A percentile compares a stretch with the other conserved stretches of the same genome.
These are phyloP conservation scores for Eristalis pertinax DNA, from an alignment of 2,888 invertebrate species.

Conservation along the genomic window DNA sequence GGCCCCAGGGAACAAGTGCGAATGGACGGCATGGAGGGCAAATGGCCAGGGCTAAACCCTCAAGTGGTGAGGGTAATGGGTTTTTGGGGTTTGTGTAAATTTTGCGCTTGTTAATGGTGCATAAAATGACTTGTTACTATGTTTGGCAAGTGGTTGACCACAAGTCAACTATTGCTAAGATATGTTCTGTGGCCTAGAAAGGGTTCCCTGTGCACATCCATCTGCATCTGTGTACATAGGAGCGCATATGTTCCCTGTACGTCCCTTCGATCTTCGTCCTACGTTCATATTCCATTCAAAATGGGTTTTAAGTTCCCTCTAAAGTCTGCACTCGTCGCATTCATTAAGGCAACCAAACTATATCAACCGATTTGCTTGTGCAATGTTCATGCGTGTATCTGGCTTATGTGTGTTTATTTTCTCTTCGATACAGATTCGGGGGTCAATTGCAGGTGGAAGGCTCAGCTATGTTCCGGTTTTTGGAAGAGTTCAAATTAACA, in stretches of 20 bases:
- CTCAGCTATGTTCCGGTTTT: slow-evolving; percentile 39
- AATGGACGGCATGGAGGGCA: not conserved
- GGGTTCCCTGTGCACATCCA: slow-evolving; percentile 70
- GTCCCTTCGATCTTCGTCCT: slow-evolving; percentile 44
- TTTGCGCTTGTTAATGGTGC: slow-evolving; percentile 74
- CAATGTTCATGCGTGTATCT: not conserved
- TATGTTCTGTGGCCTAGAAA: slow-evolving; percentile 62
- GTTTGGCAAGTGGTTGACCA: slow-evolving; percentile 74
- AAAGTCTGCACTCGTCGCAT: slow-evolving; percentile 44
- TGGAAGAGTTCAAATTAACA: slow-evolving; percentile 66
- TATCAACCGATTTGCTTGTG: not conserved
- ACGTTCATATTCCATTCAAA: slow-evolving; percentile 59
- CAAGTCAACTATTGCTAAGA: slow-evolving; percentile 72
- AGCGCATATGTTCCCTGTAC: not conserved
- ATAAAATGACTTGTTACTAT: slow-evolving; percentile 74
- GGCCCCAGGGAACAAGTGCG: not conserved
- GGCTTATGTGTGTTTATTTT: not conserved
- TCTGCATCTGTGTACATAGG: not conserved
- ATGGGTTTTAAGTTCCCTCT: slow-evolving; percentile 54
- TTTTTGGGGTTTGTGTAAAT: slow-evolving; percentile 72
- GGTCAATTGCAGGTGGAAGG: slow-evolving; percentile 56
- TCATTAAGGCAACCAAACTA: slow-evolving; percentile 31
- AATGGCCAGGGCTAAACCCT: slow-evolving; percentile 24
- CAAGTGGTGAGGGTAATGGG: slow-evolving; percentile 71
- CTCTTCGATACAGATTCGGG: slow-evolving; percentile 15